Percentiles rank a stretch among this genome's conserved stretches.
These are phyloP conservation scores for Paracentrotus lividus DNA, from an alignment of 53 echinoderm and acorn worm species.

Conservation along the genomic window DNA sequence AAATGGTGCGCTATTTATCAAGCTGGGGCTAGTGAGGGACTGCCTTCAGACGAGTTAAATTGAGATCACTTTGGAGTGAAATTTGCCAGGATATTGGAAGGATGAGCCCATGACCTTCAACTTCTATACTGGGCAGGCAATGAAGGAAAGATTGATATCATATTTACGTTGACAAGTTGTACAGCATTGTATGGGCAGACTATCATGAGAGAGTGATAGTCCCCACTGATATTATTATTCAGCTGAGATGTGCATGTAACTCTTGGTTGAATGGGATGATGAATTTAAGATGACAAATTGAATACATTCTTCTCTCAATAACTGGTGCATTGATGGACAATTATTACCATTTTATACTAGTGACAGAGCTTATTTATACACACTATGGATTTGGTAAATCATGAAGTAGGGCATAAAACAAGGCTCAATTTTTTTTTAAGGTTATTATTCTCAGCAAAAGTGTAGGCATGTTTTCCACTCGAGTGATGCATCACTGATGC, in stretches of 20 bases:
- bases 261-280: neutral
- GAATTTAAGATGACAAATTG: neutral
- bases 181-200: neutral
- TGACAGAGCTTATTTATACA: too few species aligned
- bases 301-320: too few species aligned
- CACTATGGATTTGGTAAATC: too few species aligned
- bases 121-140: neutral
- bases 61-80: neutral
- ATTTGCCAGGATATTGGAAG: constrained; percentile 36
- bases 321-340: neutral
- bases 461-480: neutral
- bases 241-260: too few species aligned
- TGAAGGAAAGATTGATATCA: constrained; percentile 31
- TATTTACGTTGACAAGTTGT: constrained; percentile 12
- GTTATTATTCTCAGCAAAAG: neutral
- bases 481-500: neutral
- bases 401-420: too few species aligned
- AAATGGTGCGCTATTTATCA: neutral
- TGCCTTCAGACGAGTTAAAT: constrained; percentile 3
- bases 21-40: too few species aligned
- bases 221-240: too few species aligned
- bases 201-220: neutral
- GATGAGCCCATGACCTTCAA: constrained; percentile 33
- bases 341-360: neutral
- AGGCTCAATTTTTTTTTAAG: too few species aligned